Percentiles rank a stretch among this genome's conserved stretches.
Evolutionary conservation across 2,797 vertebrate species (phyloP).

Genomic region (Sebastes hopkinsi): DNA sequence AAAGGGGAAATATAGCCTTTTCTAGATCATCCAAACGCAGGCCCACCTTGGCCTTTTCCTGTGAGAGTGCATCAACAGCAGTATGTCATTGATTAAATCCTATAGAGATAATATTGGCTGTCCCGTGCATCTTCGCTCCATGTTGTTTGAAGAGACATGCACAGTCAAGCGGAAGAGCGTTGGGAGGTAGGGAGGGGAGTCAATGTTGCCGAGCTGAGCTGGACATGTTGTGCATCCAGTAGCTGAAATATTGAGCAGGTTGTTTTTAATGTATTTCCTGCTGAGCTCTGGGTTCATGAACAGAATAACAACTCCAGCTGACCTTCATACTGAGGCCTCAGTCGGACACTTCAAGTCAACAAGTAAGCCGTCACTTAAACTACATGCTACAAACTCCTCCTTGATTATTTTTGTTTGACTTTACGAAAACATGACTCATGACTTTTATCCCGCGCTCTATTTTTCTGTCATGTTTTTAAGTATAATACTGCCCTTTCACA

Average conservation of each 20-base stretch:
- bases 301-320: background rate
- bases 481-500: background rate
- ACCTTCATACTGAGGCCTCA: background rate
- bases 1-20: slow-evolving; percentile 15
- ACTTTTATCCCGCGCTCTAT: background rate
- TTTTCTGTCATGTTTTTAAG: background rate
- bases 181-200: background rate
- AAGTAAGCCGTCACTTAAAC: background rate
- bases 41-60: background rate
- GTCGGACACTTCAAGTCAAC: background rate
- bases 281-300: background rate
- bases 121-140: background rate
- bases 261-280: slow-evolving; percentile 18
- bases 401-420: background rate
- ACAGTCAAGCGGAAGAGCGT: background rate
- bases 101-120: background rate
- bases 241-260: slow-evolving; percentile 19
- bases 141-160: slow-evolving; percentile 2
- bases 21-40: slow-evolving; percentile 23
- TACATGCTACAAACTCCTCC: background rate
- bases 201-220: background rate
- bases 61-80: background rate
- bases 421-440: background rate
- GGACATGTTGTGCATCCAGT: background rate
- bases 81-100: background rate